Conservation (phyloP, 2,888 invertebrate species). For the Diaperis boleti region DNA sequence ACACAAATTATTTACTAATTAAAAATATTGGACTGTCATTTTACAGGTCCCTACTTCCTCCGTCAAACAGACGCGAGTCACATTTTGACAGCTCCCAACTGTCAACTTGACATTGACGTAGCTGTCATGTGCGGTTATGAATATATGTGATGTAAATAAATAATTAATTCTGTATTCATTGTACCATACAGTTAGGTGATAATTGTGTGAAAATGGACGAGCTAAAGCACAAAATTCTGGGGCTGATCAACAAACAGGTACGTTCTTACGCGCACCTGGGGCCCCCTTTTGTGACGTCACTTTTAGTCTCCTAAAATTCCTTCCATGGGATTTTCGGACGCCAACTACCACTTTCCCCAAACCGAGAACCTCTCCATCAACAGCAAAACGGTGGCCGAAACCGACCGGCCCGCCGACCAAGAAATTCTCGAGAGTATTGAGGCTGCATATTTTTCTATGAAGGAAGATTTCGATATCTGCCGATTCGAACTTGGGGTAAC, state of each 20-base stretch:
- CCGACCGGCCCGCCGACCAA: constrained; percentile 65
- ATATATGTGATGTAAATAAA: constrained; percentile 26
- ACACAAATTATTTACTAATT: no score
- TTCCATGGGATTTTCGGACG: constrained; percentile 67
- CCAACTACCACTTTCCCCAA: constrained; percentile 64
- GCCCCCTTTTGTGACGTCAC: constrained; percentile 24
- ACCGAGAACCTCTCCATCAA: constrained; percentile 63
- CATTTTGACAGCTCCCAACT: constrained; percentile 3
- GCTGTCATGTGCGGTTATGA: constrained; percentile 16
- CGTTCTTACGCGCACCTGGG: constrained; percentile 6
- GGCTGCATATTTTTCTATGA: constrained; percentile 80
- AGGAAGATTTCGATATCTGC: constrained; percentile 80
- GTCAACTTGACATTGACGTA: constrained; percentile 22
- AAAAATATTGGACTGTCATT: no score
- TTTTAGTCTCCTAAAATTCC: constrained; percentile 65
- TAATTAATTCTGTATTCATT: constrained; percentile 8
- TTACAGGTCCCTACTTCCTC: neutral
- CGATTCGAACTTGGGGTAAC: constrained; percentile 74
- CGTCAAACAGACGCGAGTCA: neutral
- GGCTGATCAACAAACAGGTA: constrained; percentile 64
- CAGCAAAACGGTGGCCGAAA: constrained; percentile 65
- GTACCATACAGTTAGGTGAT: constrained; percentile 8
- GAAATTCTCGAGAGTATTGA: constrained; percentile 74
- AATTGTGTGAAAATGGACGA: constrained; percentile 62
- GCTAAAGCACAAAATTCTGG: constrained; percentile 64